Percentiles rank a stretch among this genome's conserved stretches.
Conservation (phyloP, 2,888 invertebrate genomes). For the Lasioglossum vierecki region DNA sequence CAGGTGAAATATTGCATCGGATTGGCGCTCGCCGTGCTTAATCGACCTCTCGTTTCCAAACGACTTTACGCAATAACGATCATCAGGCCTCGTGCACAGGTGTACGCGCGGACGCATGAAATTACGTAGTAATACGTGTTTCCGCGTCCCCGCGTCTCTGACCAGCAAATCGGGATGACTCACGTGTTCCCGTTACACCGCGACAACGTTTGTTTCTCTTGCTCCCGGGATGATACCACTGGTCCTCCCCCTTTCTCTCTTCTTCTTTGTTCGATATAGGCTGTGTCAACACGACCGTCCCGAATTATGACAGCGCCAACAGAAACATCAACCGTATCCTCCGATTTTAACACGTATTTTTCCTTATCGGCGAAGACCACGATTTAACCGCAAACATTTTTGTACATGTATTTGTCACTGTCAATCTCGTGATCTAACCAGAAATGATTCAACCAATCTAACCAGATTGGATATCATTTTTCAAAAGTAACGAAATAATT, state of each 20-base stretch:
- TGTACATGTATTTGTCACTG: neutral
- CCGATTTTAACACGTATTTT: neutral
- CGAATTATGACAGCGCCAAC: neutral
- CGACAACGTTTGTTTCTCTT: constrained; percentile 52
- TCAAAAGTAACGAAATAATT: neutral
- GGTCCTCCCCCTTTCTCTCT: neutral
- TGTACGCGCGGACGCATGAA: constrained; percentile 52
- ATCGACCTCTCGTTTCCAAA: constrained; percentile 67
- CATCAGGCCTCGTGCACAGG: constrained; percentile 55
- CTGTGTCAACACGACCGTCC: neutral
- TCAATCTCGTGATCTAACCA: neutral
- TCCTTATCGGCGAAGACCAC: neutral
- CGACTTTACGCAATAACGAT: constrained; percentile 74
- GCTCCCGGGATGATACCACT: constrained; percentile 45
- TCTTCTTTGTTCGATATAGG: neutral
- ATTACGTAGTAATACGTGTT: constrained; percentile 64
- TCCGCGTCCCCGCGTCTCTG: constrained; percentile 53
- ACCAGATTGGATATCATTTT: neutral
- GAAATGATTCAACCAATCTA: neutral
- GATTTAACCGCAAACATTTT: neutral
- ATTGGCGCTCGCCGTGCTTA: constrained; percentile 58
- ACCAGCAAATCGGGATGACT: constrained; percentile 75
- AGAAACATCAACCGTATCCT: neutral
- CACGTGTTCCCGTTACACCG: constrained; percentile 77
- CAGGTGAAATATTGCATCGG: constrained; percentile 77